Base-by-base conservation (phyloP, 1,140 invertebrate genomes). In the Zaprionus kolodkinae region DNA sequence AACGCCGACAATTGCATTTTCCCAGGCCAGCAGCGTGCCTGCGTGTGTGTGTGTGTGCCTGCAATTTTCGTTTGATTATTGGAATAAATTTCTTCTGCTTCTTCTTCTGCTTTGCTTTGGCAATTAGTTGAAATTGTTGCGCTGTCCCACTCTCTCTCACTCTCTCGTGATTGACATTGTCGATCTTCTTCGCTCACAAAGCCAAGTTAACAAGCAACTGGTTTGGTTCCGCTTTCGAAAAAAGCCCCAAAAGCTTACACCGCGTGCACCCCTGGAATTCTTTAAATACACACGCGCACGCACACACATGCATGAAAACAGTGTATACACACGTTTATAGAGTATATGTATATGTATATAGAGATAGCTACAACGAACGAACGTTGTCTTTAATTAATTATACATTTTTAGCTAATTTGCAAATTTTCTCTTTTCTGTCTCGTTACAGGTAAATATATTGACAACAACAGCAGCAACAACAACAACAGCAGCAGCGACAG, bases 211-310 rank as follows among this genome's bases (percentile, higher is more conserved):
- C 40, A 45, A 43, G 43, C 61, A 88, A 88, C 85, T 79, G 85
- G 85, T 89, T 89, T 88, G 78, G 85, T 88, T 88, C 81, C 85
- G 85, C 85, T 88, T 88, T 88, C 85, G 81, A 89, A 88, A 76
- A 76, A 85, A 79, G 67, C 62, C 64, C 62, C 66, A 45, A 69
- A 57, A 72, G 63, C 65, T 84, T 60, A 64, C 43, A 64, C 43
- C 60, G 35, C 56, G 52, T 68, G 55, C 75, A 62, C 50, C 70
- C 25, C 59, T 68, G 56, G 45, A 64, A 80, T 88, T 87, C 81
- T 84, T 87, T 66, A 76, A 76, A 61, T 60, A 71, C 13, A 72
- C 67, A 76, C 45, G 48, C 48, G n/a, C 36, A n/a, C 69, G 54
- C 43, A 45, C 56, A 63, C 63, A 35, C 12, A 21, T 21, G 21